Evolutionary conservation across 2,888 invertebrate genomes (phyloP).

Genomic region (Nomada flava): DNA sequence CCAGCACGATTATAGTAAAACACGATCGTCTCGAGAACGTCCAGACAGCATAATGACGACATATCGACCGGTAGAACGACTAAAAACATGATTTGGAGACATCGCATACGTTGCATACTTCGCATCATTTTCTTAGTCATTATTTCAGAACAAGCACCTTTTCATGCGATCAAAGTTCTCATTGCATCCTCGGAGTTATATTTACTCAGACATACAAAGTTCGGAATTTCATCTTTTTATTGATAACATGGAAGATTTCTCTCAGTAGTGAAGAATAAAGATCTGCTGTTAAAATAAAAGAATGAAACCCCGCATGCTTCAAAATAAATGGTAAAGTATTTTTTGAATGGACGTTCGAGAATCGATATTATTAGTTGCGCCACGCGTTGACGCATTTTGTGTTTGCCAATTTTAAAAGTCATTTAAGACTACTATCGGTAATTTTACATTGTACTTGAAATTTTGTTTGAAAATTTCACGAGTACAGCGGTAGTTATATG

Average conservation of each 20-base stretch:
- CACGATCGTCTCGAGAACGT: constrained; percentile 11
- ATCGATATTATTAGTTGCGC: too few relatives aligned
- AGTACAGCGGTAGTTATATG: too few relatives aligned
- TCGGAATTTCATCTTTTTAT: background rate
- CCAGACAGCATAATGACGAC: background rate
- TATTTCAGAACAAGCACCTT: background rate
- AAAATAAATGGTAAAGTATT: background rate
- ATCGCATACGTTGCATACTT: background rate
- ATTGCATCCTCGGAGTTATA: background rate
- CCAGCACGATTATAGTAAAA: constrained; percentile 18
- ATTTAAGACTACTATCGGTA: too few relatives aligned
- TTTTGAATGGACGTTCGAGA: too few relatives aligned
- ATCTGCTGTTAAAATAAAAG: too few relatives aligned
- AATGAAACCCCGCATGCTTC: too few relatives aligned
- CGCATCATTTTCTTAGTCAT: background rate
- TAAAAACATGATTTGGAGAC: constrained; percentile 1
- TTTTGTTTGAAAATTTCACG: too few relatives aligned
- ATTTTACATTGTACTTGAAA: too few relatives aligned
- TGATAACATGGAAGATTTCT: too few relatives aligned
- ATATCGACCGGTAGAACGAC: background rate
- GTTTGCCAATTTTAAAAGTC: too few relatives aligned
- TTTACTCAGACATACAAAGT: too few relatives aligned
- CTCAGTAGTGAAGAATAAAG: background rate
- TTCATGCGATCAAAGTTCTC: background rate
- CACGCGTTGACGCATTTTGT: too few relatives aligned